Percentiles rank a stretch among this genome's conserved stretches.
Evolutionary conservation across 1,140 invertebrate species (phyloP).

Genomic region (Euschistus heros): DNA sequence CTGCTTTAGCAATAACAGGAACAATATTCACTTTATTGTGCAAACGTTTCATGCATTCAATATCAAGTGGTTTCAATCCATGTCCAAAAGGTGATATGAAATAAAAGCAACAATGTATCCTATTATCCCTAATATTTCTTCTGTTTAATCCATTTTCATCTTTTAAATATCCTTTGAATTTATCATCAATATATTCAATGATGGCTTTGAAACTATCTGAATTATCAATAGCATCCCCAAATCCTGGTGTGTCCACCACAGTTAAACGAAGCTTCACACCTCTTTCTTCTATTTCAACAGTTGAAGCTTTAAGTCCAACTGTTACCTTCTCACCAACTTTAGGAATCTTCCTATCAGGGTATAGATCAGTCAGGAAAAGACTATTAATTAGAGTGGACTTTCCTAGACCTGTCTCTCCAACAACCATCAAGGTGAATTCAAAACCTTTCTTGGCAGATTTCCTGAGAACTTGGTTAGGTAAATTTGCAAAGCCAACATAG

Average conservation of each 20-base stretch:
- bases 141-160: constrained; percentile 86
- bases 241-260: constrained; percentile 95
- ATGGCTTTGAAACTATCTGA: constrained; percentile 81
- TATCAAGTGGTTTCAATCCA: constrained; percentile 84
- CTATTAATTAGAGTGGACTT: constrained; percentile 98
- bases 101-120: constrained; percentile 96
- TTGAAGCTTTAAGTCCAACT: constrained; percentile 79
- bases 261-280: constrained; percentile 81
- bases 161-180: constrained; percentile 81
- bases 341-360: constrained; percentile 76
- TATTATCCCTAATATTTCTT: constrained; percentile 83
- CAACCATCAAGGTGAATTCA: constrained; percentile 96
- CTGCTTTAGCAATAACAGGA: constrained; percentile 97
- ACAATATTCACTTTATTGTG: constrained; percentile 99
- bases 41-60: constrained; percentile 97
- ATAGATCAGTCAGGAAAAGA: constrained; percentile 91
- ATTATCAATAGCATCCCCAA: constrained; percentile 98
- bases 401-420: constrained; percentile 91
- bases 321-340: constrained; percentile 77
- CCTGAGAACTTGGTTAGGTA: constrained; percentile 90
- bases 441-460: constrained; percentile 97
- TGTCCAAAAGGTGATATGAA: constrained; percentile 98
- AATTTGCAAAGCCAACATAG: constrained; percentile 84
- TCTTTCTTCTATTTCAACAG: constrained; percentile 87
- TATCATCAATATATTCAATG: constrained; percentile 87